Conservation (phyloP, 1,140 invertebrate species). For the Conus ventricosus region DNA sequence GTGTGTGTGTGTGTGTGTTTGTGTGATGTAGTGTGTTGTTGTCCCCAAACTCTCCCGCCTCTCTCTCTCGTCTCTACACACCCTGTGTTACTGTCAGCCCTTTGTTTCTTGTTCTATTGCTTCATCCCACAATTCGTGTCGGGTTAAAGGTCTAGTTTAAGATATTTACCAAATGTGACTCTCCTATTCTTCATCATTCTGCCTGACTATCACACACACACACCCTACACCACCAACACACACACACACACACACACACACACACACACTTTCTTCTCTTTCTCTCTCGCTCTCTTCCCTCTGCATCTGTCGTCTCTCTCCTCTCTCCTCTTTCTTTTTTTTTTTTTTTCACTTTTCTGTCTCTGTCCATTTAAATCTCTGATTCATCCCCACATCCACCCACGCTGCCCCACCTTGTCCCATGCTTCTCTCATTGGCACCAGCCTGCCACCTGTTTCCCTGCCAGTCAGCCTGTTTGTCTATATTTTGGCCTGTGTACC, state of each 20-base stretch:
- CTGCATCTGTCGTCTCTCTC: slow-evolving; percentile 5
- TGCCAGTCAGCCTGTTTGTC: neutral
- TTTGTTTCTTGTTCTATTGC: neutral
- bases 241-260: slow-evolving; percentile 15
- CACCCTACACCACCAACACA: neutral
- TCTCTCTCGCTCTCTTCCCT: neutral
- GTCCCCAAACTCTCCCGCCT: no score
- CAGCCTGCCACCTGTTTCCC: no score
- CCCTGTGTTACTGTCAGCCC: neutral
- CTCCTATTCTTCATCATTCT: neutral
- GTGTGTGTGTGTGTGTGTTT: no score
- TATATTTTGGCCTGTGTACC: neutral
- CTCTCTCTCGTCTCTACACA: no score
- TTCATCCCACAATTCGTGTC: neutral
- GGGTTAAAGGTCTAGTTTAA: no score
- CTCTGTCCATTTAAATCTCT: neutral
- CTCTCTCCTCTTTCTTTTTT: slow-evolving; percentile 27
- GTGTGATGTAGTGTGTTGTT: no score
- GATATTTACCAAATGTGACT: neutral
- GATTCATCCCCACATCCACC: neutral
- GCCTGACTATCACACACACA: neutral
- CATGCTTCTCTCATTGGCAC: no score
- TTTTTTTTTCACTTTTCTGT: neutral
- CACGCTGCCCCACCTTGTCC: neutral
- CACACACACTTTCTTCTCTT: neutral